A percentile compares a stretch with the other conserved stretches of the same genome.
These are phyloP conservation scores for Alloscopus bannaensis DNA, from an alignment of 2,888 invertebrate species.

Conservation along the genomic window DNA sequence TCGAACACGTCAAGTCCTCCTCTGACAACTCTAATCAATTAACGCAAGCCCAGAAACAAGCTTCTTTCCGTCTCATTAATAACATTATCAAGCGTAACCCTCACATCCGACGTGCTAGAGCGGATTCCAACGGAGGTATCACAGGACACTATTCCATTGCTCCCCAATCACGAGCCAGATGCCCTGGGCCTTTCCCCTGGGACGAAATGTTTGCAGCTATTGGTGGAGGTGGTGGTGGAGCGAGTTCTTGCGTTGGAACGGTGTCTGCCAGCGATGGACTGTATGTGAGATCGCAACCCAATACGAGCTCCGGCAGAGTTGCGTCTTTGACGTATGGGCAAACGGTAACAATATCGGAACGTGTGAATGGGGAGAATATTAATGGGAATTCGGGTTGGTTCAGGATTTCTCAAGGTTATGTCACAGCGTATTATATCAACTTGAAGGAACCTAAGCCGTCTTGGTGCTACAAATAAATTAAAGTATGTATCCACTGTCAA, in stretches of 20 bases:
- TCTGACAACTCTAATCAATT: constrained; percentile 67
- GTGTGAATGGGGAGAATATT: background rate
- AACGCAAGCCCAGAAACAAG: constrained; percentile 54
- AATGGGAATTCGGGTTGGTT: constrained; percentile 10
- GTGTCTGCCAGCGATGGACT: background rate
- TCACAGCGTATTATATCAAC: constrained; percentile 2
- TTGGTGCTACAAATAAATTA: constrained; percentile 9
- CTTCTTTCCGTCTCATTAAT: constrained; percentile 63
- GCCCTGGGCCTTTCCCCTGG: constrained; percentile 68
- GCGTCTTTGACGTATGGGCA: background rate
- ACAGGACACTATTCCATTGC: constrained; percentile 68
- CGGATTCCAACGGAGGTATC: constrained; percentile 62
- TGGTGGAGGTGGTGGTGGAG: constrained; percentile 9
- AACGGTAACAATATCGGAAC: no score
- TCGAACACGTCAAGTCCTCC: constrained; percentile 63
- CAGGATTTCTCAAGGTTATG: background rate
- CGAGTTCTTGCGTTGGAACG: background rate
- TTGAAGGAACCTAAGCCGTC: background rate
- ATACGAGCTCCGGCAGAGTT: background rate
- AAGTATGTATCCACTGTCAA: no score
- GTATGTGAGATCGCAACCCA: background rate
- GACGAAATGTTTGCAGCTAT: constrained; percentile 47
- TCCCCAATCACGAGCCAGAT: constrained; percentile 53
- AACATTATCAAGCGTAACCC: constrained; percentile 66
- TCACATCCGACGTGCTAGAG: constrained; percentile 55